A percentile compares a stretch with the other conserved stretches of the same genome.
These are phyloP conservation scores for Cerastis leucographa DNA, from an alignment of 2,888 invertebrate genomes.

Conservation along the genomic window DNA sequence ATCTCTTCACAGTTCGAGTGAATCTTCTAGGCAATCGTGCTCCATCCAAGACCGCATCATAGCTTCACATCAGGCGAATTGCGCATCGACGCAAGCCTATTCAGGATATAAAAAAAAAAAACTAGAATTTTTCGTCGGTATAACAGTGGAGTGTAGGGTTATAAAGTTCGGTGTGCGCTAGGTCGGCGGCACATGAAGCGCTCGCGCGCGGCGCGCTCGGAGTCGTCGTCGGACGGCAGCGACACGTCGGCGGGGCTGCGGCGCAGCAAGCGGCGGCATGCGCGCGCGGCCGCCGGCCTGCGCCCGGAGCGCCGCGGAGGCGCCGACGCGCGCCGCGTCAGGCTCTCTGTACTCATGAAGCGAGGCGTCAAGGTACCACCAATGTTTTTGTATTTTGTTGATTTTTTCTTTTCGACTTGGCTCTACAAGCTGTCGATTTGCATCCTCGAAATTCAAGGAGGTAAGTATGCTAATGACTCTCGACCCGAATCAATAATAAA, in stretches of 20 bases:
- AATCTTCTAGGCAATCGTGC: too few relatives aligned
- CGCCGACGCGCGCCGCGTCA: constrained; percentile 78
- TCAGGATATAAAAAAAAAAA: too few relatives aligned
- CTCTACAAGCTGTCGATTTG: too few relatives aligned
- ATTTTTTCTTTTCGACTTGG: neutral
- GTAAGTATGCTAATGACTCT: too few relatives aligned
- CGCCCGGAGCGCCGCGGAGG: constrained; percentile 26
- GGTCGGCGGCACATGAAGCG: constrained; percentile 37
- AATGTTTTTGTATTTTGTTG: neutral
- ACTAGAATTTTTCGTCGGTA: neutral
- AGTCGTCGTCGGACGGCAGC: constrained; percentile 43
- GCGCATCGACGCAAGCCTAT: too few relatives aligned
- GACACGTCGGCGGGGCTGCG: constrained; percentile 43
- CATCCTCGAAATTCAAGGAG: too few relatives aligned
- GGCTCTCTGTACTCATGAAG: constrained; percentile 81
- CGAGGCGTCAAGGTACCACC: constrained; percentile 76
- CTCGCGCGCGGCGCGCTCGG: constrained; percentile 23
- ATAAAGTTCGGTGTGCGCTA: neutral
- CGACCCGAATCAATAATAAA: too few relatives aligned
- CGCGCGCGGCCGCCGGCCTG: constrained; percentile 32
- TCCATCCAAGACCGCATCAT: too few relatives aligned
- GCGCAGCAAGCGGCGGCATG: constrained; percentile 37
- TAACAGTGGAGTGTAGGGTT: neutral
- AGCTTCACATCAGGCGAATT: too few relatives aligned
- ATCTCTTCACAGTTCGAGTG: too few relatives aligned